Percentiles rank a stretch among this genome's conserved stretches.
These are phyloP conservation scores for Harpegnathos saltator DNA, from an alignment of 1,140 invertebrate genomes.

Conservation along the genomic window DNA sequence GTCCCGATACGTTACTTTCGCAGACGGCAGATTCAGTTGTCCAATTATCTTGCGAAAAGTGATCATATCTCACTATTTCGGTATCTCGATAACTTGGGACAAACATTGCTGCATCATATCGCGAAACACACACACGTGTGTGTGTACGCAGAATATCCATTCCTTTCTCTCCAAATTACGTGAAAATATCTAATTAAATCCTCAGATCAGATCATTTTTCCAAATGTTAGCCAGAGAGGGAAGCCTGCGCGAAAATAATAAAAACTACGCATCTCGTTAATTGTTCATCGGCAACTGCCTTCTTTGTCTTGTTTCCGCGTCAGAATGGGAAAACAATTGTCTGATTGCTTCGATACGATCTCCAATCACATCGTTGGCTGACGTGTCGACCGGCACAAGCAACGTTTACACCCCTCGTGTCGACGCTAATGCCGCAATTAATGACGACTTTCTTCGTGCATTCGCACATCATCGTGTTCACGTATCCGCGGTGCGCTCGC, in stretches of 20 bases:
- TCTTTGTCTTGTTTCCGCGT: not conserved
- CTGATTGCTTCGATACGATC: not conserved
- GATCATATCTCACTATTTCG: too few species aligned
- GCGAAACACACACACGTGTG: too few species aligned
- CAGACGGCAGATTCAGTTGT: too few species aligned
- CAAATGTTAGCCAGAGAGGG: too few species aligned
- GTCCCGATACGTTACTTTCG: conserved; percentile 14
- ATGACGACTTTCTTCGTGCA: conserved; percentile 20
- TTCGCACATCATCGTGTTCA: not conserved
- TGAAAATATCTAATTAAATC: too few species aligned
- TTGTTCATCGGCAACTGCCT: not conserved
- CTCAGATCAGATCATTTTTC: too few species aligned
- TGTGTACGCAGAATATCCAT: too few species aligned
- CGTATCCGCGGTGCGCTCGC: not conserved
- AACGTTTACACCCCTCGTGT: not conserved
- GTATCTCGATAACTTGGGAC: not conserved
- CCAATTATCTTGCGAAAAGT: too few species aligned
- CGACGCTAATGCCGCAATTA: conserved; percentile 3
- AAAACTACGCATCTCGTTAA: too few species aligned
- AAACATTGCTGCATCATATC: not conserved
- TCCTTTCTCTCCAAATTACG: not conserved
- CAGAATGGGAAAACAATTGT: not conserved
- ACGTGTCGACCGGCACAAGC: not conserved
- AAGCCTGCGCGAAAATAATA: too few species aligned
- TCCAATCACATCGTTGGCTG: not conserved